Conservation (phyloP, 2,888 invertebrate genomes). For the Ormyrus thymus region DNA sequence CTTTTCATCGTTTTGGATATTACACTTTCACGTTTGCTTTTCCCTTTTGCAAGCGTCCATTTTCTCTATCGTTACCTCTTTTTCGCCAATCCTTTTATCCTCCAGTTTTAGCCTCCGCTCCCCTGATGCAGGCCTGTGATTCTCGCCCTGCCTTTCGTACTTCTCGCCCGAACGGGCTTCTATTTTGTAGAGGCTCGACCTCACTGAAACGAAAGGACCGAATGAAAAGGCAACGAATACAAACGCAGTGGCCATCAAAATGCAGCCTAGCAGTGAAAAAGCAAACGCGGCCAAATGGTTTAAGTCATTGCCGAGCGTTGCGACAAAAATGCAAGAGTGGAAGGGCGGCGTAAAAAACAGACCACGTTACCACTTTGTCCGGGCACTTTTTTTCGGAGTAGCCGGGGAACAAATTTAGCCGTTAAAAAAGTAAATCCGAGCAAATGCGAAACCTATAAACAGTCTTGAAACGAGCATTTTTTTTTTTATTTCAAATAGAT, state of each 20-base stretch:
- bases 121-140: slow-evolving; percentile 11
- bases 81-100: slow-evolving; percentile 12
- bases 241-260: slow-evolving; percentile 50
- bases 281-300: slow-evolving; percentile 45
- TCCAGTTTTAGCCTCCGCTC: slow-evolving; percentile 6
- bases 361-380: slow-evolving; percentile 3
- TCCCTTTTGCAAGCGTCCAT: not conserved
- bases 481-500: no score
- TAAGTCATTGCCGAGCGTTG: slow-evolving; percentile 37
- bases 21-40: not conserved
- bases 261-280: slow-evolving; percentile 38
- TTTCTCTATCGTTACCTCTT: not conserved
- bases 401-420: no score
- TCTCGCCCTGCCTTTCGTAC: not conserved
- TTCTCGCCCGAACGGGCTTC: slow-evolving; percentile 24
- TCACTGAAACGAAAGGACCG: slow-evolving; percentile 49
- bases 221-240: slow-evolving; percentile 57
- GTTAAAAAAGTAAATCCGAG: no score
- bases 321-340: slow-evolving; percentile 33
- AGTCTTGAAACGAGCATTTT: no score
- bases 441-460: no score
- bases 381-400: slow-evolving; percentile 3
- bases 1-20: no score
- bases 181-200: slow-evolving; percentile 45
- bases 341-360: not conserved